These are phyloP conservation scores for Drosophila jambulina DNA, from an alignment of 1,140 invertebrate species.

Conservation along the genomic window DNA sequence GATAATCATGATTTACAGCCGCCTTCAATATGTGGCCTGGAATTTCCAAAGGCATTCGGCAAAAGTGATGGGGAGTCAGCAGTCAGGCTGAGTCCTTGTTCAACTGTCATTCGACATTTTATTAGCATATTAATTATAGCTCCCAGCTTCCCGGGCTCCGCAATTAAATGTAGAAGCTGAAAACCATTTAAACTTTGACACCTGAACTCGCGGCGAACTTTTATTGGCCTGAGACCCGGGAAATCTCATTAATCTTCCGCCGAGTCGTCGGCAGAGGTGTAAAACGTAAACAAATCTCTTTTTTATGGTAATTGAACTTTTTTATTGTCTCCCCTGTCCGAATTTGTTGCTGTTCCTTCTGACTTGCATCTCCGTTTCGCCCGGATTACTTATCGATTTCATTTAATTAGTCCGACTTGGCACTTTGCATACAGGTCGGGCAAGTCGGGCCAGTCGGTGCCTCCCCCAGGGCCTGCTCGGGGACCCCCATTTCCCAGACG, in stretches of 20 bases:
- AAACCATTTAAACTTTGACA: conserved; percentile 75
- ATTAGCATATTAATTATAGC: conserved; percentile 82
- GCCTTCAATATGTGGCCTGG: conserved; percentile 51
- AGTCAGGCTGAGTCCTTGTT: conserved; percentile 39
- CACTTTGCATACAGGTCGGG: conserved; percentile 50
- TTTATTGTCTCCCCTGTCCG: conserved; percentile 32
- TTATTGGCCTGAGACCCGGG: conserved; percentile 35
- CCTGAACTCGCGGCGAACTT: conserved; percentile 50
- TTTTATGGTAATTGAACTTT: conserved; percentile 81
- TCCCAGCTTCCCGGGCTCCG: conserved; percentile 15
- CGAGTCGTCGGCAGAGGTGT: conserved; percentile 42
- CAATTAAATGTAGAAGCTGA: conserved; percentile 65
- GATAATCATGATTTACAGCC: conserved; percentile 78
- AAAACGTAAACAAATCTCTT: conserved; percentile 78
- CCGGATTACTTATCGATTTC: conserved; percentile 72
- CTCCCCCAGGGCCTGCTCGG: background rate
- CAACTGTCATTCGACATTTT: conserved; percentile 72
- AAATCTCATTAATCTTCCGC: conserved; percentile 75
- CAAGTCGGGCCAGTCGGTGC: background rate
- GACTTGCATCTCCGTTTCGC: conserved; percentile 16
- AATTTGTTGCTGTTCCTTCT: conserved; percentile 37
- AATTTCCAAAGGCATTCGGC: conserved; percentile 37
- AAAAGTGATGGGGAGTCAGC: conserved; percentile 23
- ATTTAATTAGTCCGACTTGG: conserved; percentile 62
- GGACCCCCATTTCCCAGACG: conserved; percentile 56